Percentiles rank a stretch among this genome's conserved stretches.
phyloP scores from a whole-genome alignment of 92 coral and sea anemone species.

The Hydrozoanthus gracilis region DNA sequence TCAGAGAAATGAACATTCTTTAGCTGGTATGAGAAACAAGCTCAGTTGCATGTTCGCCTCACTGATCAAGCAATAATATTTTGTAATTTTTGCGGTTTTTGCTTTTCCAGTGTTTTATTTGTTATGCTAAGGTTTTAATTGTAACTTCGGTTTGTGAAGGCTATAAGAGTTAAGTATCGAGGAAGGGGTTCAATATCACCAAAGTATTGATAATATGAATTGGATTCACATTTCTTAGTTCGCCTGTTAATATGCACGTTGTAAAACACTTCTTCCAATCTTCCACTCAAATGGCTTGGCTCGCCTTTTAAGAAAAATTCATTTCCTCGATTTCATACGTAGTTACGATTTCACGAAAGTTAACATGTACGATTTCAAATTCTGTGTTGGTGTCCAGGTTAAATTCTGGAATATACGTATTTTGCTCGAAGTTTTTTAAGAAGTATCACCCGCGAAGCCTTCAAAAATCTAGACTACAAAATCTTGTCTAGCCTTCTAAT shows the following conservation, averaged over 20 bases:
- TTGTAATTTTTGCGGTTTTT: not conserved
- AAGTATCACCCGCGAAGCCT: constrained; percentile 11
- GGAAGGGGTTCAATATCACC: not conserved
- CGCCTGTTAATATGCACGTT: not conserved
- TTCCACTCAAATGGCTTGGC: too few relatives aligned
- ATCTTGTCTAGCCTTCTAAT: not conserved
- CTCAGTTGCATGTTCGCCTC: too few relatives aligned
- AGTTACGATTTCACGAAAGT: not conserved
- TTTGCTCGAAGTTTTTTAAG: not conserved
- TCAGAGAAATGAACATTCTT: constrained; percentile 17
- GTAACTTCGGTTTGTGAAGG: not conserved
- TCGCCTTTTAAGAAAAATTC: too few relatives aligned
- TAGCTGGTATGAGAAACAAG: not conserved
- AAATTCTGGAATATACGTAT: not conserved
- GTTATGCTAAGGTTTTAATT: not conserved
- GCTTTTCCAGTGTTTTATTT: not conserved
- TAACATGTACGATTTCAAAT: not conserved
- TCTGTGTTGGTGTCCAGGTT: not conserved
- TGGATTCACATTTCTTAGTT: not conserved
- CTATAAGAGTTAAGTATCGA: not conserved
- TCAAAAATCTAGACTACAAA: constrained; percentile 1
- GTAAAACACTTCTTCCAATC: not conserved
- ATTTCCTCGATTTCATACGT: too few relatives aligned
- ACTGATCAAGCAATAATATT: not conserved
- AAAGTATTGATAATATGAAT: not conserved